Evolutionary conservation across 2,888 invertebrate species (phyloP).

Genomic region (Caenorhabditis becei): DNA sequence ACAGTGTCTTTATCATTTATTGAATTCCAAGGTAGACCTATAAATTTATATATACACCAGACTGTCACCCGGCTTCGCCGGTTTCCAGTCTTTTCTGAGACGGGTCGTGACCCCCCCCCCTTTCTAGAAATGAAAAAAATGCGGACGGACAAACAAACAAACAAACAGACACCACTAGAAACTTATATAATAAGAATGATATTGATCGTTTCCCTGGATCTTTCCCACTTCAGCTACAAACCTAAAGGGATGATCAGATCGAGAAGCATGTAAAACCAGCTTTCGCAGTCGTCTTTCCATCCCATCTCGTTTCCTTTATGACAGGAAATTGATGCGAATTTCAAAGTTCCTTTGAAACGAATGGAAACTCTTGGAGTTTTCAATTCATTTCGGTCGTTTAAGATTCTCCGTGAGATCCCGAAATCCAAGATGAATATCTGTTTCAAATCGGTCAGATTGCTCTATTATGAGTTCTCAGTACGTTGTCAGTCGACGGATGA

Average conservation of each 20-base stretch:
- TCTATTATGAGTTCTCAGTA: no score
- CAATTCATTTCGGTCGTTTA: constrained; percentile 70
- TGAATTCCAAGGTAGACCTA: constrained; percentile 72
- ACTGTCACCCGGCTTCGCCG: no score
- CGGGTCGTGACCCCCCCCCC: no score
- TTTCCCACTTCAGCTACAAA: background rate
- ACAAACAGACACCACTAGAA: no score
- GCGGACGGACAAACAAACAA: no score
- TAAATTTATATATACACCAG: background rate
- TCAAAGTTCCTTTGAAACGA: constrained; percentile 77
- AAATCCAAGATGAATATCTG: constrained; percentile 77
- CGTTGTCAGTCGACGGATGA: no score
- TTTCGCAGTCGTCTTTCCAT: constrained; percentile 78
- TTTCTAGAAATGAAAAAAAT: no score
- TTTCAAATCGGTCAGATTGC: no score
- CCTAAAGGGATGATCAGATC: constrained; percentile 67
- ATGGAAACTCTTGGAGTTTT: constrained; percentile 66
- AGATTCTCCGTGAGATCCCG: constrained; percentile 75
- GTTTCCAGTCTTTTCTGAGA: no score
- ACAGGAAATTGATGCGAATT: constrained; percentile 76
- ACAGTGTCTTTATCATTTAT: constrained; percentile 67
- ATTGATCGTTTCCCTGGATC: no score
- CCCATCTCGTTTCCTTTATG: constrained; percentile 72
- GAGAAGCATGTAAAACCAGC: constrained; percentile 78
- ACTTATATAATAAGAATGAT: no score